Evolutionary conservation across 2,797 vertebrate genomes (phyloP).

Genomic region (Anisognathus igniventris): DNA sequence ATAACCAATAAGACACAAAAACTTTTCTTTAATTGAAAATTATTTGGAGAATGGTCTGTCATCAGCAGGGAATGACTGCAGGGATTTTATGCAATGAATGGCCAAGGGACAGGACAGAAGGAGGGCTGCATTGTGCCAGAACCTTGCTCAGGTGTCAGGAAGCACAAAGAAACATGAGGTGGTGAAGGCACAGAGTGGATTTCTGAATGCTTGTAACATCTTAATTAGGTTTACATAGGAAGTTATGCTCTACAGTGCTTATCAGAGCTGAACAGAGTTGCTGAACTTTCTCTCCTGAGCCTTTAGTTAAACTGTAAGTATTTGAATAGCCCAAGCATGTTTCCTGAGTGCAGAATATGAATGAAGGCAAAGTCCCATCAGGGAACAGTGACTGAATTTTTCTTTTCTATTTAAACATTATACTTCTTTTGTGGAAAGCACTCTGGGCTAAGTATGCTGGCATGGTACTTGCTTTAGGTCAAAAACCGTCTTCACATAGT

Average conservation of each 20-base stretch:
- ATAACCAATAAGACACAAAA: background rate
- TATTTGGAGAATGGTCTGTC: background rate
- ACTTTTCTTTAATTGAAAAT: background rate
- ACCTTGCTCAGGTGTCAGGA: background rate
- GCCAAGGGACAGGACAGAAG: background rate
- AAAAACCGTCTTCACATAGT: background rate
- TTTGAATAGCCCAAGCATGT: background rate
- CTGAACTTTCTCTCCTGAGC: background rate
- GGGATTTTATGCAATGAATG: background rate
- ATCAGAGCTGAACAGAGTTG: background rate
- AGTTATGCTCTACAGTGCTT: background rate
- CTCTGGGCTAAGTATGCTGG: background rate
- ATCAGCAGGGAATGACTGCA: background rate
- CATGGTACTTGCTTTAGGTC: background rate
- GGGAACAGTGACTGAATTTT: background rate
- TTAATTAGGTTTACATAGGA: conserved; percentile 1
- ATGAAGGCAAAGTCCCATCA: background rate
- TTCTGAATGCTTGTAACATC: background rate
- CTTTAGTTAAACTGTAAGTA: background rate
- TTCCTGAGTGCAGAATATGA: background rate
- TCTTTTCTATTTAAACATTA: background rate
- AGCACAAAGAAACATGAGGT: background rate
- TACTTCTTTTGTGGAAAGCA: background rate
- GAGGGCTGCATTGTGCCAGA: background rate
- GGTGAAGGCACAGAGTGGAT: background rate